A percentile compares a stretch with the other conserved stretches of the same genome.
Evolutionary conservation across 2,888 invertebrate species (phyloP).

Genomic region (Archaeoteleia sp.): DNA sequence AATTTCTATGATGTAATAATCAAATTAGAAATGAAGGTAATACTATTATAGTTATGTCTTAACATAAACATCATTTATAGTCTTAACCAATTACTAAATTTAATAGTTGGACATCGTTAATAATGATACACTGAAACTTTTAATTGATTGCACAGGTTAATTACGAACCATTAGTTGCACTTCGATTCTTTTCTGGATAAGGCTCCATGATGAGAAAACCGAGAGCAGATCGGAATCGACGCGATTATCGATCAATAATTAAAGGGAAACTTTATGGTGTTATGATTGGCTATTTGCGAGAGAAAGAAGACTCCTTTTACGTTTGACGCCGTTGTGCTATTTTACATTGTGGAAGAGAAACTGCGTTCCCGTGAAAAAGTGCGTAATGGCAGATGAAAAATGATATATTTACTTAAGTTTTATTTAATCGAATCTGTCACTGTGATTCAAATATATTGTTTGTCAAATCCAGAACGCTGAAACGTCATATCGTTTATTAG

Average conservation of each 20-base stretch:
- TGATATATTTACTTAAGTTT: conserved; percentile 10
- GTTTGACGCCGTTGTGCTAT: too few species aligned
- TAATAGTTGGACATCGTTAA: too few species aligned
- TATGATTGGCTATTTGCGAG: conserved; percentile 1
- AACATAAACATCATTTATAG: too few species aligned
- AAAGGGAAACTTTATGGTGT: conserved; percentile 16
- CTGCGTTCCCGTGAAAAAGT: conserved; percentile 7
- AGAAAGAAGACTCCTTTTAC: conserved; percentile 1
- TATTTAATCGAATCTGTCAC: conserved; percentile 13
- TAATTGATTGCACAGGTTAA: conserved; percentile 10
- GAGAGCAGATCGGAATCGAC: conserved; percentile 7
- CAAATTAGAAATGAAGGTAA: too few species aligned
- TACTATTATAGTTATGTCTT: too few species aligned
- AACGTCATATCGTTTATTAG: too few species aligned
- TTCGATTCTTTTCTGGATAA: conserved; percentile 10
- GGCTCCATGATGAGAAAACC: conserved; percentile 11
- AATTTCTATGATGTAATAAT: too few species aligned
- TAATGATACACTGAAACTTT: too few species aligned
- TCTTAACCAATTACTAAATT: too few species aligned
- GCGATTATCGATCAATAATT: conserved; percentile 16
- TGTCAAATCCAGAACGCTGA: too few species aligned
- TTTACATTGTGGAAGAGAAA: conserved; percentile 14
- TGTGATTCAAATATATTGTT: too few species aligned
- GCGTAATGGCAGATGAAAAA: conserved; percentile 12
- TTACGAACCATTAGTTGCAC: conserved; percentile 7